Base-by-base conservation (phyloP, 2,888 invertebrate genomes). In the Lasioglossum leucozonium region DNA sequence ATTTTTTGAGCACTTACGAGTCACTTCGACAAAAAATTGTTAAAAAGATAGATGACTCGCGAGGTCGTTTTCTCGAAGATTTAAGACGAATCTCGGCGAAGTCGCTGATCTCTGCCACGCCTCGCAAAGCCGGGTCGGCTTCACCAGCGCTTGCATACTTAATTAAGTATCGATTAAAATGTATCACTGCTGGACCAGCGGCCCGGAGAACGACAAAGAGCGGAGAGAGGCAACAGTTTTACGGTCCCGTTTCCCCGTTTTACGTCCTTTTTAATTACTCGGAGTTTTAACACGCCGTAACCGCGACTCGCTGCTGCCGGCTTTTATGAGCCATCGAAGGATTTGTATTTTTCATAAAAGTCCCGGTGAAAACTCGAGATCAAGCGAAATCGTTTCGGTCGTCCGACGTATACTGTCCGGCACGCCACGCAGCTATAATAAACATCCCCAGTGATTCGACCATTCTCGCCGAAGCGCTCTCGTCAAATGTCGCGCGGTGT, bases 121-220 rank as follows among this genome's bases (percentile, higher is more conserved):
- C n/a, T 65, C 65, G 30, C 71, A 67, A 18, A 51, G n/a, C 55
- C 11, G n/a, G 55, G n/a, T n/a, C n/a, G 67, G 37, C 71, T 71
- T 51, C 26, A 8, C 44, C 30, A 30, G 67, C 26, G 16, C 1
- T 8, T 10, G 44, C 72, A 67, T 51, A 47, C 62, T 81, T 81
- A 86, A 85, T 81, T 81, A 85, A 65, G 47, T 58, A 81, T 81
- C 85, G 86, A 65, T 86, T 69, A 72, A 75, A 78, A 22, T 22
- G 37, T 44, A 73, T 34, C 79, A 18, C 10, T n/a, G 26, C 6
- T 11, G 16, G 3, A 26, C 72, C n/a, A 1, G 22, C 22, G 69
- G 22, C 40, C 40, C 11, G 18, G 18, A 22, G 42, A 40, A 30
- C 30, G n/a, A 69, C 30, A 62, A 62, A 62, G 30, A 30, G 30